Base-by-base conservation (phyloP, 2,113 vertebrate genomes). In the Microcebus griseorufus region DNA sequence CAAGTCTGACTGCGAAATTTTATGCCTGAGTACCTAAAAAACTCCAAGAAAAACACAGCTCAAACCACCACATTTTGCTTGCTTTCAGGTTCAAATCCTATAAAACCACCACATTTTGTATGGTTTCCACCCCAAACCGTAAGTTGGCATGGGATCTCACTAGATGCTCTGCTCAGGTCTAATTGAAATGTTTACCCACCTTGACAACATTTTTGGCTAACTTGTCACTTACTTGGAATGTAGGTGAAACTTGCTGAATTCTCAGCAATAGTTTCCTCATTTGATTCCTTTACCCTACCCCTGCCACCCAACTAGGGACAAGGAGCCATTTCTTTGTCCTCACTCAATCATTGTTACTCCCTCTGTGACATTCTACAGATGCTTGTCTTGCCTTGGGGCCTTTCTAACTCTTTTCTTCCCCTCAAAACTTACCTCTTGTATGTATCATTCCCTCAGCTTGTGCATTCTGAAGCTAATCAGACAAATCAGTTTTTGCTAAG, bases 61-160 rank as follows among this genome's bases (percentile, higher is more conserved):
- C 65, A 95, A 97, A 97, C 92, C 97, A 97, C 96, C 94, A 97
- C 96, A 94, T 97, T 97, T 95, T 97, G 67, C 95, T 97, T 97
- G 93, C 95, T 95, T 97, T 96, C 90, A 96, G 92, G 87, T 96
- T 97, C 75, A 96, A 96, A 83, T 92, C 94, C 72, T 97, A 92
- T 94, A 95, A 97, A 98, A 87, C 96, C 96, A 97, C 92, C 96
- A 97, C 97, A 97, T 97, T 97, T 97, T 98, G 90, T 97, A 96
- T 96, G 96, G 80, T 97, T 98, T 97, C 96, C 80, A 96, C 95
- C 87, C 83, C 60, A 96, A 92, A 97, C 95, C 93, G 55, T 84
- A 95, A 97, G 45, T 27, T 97, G 96, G 95, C 95, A 94, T 72
- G 60, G 53, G 37, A 84, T 94, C 42, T 45, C 78, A 62, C 84